Base-by-base conservation (phyloP, 1,140 invertebrate species). In the Scaptomyza montana region DNA sequence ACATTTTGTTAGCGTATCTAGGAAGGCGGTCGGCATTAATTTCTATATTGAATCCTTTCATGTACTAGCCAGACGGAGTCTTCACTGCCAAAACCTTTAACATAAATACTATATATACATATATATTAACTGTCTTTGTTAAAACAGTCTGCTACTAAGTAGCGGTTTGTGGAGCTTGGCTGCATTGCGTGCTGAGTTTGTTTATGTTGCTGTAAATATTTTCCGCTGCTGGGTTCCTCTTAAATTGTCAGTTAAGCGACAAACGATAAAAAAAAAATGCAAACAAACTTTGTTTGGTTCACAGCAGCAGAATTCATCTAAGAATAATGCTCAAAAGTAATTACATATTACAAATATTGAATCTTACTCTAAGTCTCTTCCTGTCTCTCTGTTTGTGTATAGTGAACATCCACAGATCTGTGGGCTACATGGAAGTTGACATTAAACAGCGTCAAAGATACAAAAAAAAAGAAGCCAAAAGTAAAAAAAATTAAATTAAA, bases 21-120 rank as follows among this genome's bases (percentile, higher is more conserved):
- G 60, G 16, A 77, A 66, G 78, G 73, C 77, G 77, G 73, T 56
- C 65, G 57, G 84, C 81, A 86, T 85, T 86, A 86, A 80, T 86
- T 86, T 78, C 69, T 74, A 81, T 87, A 86, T 86, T 87, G 81
- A 86, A 86, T 86, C 82, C 82, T 81, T 86, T 79, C 49, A 60
- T 60, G 64, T 71, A 74, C 74, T 68, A 43, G 16, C 56, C 12
- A 51, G 21, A 46, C 54, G 51, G 30, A 57, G 46, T 53, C 57
- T 33, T 70, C 30, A 54, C 7, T n/a, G 7, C 36, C 25, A 13
- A 41, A 12, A 36, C 33, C 30, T 54, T 47, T 19, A 33, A 50
- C 19, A 16, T 28, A 43, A 50, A 66, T 39, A 9, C 16, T 2
- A 46, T 30, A 8, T 46, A 16, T 16, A 13, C 16, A 25, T 25